phyloP scores from a whole-genome alignment of 2,888 invertebrate species.

The Incurvaria masculella region DNA sequence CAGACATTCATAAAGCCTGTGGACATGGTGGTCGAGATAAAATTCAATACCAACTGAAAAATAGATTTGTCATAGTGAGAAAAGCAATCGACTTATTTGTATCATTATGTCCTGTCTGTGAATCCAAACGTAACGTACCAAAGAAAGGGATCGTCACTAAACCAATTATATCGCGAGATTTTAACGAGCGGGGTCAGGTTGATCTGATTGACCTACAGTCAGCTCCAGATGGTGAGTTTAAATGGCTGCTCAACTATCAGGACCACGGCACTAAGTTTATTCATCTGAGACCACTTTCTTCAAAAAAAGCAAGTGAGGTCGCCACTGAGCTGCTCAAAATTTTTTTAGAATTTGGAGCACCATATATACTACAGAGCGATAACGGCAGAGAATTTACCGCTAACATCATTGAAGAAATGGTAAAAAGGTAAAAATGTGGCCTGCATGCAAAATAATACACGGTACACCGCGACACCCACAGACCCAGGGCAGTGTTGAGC shows the following conservation, averaged over 20 bases:
- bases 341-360: constrained; percentile 16
- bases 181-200: constrained; percentile 22
- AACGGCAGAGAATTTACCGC: constrained; percentile 17
- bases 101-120: neutral
- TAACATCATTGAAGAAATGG: constrained; percentile 17
- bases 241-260: constrained; percentile 26
- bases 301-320: constrained; percentile 20
- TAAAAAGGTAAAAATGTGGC: constrained; percentile 18
- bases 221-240: constrained; percentile 23
- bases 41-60: neutral
- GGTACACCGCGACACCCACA: constrained; percentile 13
- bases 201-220: constrained; percentile 24
- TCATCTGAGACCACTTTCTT: constrained; percentile 21
- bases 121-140: constrained; percentile 1
- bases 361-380: constrained; percentile 16
- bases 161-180: constrained; percentile 20
- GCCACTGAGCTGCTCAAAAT: constrained; percentile 21
- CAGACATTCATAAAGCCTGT: constrained; percentile 16
- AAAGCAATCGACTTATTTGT: neutral
- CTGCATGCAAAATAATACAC: constrained; percentile 14
- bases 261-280: constrained; percentile 26
- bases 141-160: constrained; percentile 20
- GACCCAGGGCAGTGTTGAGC: constrained; percentile 15
- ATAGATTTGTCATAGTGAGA: neutral
- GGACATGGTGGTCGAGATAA: neutral